phyloP scores from a whole-genome alignment of 2,888 invertebrate genomes.

The Lordiphosa andalusiaca region DNA sequence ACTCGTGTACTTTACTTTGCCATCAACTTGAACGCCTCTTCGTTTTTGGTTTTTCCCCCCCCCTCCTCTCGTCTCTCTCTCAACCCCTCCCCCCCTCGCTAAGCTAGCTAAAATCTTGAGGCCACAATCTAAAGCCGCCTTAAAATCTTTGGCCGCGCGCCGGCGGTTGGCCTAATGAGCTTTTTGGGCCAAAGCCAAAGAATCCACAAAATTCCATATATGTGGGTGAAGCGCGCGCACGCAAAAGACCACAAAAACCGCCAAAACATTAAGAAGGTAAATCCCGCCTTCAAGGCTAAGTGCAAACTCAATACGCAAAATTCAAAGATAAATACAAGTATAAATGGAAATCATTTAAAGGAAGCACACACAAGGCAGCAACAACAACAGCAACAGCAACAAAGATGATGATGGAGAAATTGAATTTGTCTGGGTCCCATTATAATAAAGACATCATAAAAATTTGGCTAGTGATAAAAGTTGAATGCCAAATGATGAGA shows the following conservation, averaged over 20 bases:
- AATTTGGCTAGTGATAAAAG: constrained; percentile 25
- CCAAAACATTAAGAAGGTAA: constrained; percentile 19
- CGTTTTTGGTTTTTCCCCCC: constrained; percentile 15
- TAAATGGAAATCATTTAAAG: constrained; percentile 19
- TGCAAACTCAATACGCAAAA: constrained; percentile 33
- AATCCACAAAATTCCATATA: constrained; percentile 32
- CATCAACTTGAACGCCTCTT: constrained; percentile 34
- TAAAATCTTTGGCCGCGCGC: constrained; percentile 31
- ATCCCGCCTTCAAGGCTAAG: constrained; percentile 28
- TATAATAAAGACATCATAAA: constrained; percentile 56
- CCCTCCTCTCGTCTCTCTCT: not conserved
- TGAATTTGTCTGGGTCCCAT: constrained; percentile 41
- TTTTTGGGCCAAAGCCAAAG: constrained; percentile 16
- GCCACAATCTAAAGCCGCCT: constrained; percentile 42
- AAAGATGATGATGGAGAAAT: constrained; percentile 32
- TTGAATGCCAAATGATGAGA: constrained; percentile 35
- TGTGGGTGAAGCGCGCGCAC: constrained; percentile 21
- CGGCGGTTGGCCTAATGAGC: constrained; percentile 19
- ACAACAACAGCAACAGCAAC: constrained; percentile 15
- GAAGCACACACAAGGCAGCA: constrained; percentile 12
- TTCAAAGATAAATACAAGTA: constrained; percentile 10
- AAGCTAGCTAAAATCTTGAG: constrained; percentile 30
- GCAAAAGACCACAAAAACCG: constrained; percentile 2
- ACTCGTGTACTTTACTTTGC: constrained; percentile 13
- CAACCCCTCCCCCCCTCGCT: too few relatives aligned